Base-by-base conservation (phyloP, 2,113 vertebrate species). In the Vidua macroura region DNA sequence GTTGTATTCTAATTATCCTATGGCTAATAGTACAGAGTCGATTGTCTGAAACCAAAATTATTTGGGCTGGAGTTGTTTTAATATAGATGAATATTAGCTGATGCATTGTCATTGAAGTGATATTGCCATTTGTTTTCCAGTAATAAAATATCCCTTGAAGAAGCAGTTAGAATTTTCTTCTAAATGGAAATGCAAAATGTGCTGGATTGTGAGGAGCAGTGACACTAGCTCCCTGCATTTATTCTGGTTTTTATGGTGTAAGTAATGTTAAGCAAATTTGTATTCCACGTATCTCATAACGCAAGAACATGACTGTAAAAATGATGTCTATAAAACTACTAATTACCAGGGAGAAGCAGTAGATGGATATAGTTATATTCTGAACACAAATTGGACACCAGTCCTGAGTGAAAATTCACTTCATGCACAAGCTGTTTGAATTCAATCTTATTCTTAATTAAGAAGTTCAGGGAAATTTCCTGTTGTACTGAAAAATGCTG, bases 1-100 rank as follows among this genome's bases (percentile, higher is more conserved):
- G 44, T 91, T 94, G 51, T 95, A 84, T 96, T 96, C 72, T 96
- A 95, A 96, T 96, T 95, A 92, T 91, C 55, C 39, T 77, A 21
- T 78, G 46, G 68, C 7, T 94, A 72, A 83, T 90, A 91, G 51
- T 64, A 88, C 22, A 69, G 52, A 46, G 28, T 82, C 1, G 3
- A 79, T 73, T 96, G 79, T 58, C 19, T 96, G 84, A 88, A 92
- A 74, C 62, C 12, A 88, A 93, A 96, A 90, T 86, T 90, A 63
- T 88, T 84, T 92, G 49, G 41, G 70, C 41, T 93, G 51, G 39
- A 93, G 43, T 84, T 49, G 24, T 72, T 68, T 95, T 96, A 75
- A 19, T 72, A 20, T 78, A 76, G 37, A 95, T 67, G 19, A 87
- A 58, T 58, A 72, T 58, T 88, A 22, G 20, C 25, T 58, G 16